A percentile compares a stretch with the other conserved stretches of the same genome.
Evolutionary conservation across 2,888 invertebrate species (phyloP).

Genomic region (Synanthedon tipuliformis): DNA sequence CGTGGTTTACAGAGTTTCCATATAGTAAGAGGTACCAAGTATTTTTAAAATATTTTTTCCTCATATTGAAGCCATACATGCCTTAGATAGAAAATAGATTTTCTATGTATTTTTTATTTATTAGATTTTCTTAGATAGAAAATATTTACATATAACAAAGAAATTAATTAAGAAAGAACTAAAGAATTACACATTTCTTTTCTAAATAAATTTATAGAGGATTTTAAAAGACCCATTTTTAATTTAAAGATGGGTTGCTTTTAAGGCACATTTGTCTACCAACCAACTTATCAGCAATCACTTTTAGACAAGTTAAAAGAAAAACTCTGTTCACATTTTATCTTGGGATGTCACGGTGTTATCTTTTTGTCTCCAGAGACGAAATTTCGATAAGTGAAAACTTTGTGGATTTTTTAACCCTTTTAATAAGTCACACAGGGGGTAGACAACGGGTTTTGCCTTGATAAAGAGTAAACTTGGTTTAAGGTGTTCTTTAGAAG

Average conservation of each 20-base stretch:
- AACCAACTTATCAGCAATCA: neutral
- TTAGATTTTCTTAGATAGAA: no score
- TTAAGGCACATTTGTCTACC: neutral
- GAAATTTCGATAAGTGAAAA: neutral
- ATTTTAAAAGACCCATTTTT: no score
- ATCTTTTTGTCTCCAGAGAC: neutral
- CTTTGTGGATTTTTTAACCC: conserved; percentile 13
- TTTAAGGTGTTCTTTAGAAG: conserved; percentile 6
- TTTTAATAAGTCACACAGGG: conserved; percentile 21
- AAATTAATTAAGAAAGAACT: no score
- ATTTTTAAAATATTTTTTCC: no score
- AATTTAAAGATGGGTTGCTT: neutral
- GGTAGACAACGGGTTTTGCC: conserved; percentile 15
- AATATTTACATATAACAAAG: no score
- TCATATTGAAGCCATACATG: no score
- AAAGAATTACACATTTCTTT: neutral
- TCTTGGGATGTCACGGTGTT: neutral
- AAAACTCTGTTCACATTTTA: neutral
- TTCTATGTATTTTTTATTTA: no score
- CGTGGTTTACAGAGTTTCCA: no score
- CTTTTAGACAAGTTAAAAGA: neutral
- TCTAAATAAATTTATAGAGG: neutral
- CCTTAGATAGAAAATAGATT: no score
- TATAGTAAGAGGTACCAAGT: no score
- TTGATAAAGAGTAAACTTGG: conserved; percentile 24